phyloP scores from a whole-genome alignment of 2,113 vertebrate species.

The Bambusicola thoracicus region DNA sequence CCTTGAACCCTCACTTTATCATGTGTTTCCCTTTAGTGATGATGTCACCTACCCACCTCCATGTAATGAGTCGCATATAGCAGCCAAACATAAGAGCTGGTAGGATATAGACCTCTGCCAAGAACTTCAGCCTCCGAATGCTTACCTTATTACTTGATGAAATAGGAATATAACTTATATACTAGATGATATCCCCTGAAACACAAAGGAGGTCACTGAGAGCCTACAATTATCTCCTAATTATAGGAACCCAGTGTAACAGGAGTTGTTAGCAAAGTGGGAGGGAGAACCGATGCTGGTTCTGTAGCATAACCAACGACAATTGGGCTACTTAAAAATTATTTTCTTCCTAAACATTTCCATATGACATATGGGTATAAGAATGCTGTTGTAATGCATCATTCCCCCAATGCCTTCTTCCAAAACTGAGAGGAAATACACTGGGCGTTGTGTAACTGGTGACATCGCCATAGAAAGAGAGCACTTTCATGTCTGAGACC shows the following conservation, averaged over 20 bases:
- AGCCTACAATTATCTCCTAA: not conserved
- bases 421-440: not conserved
- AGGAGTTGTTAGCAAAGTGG: not conserved
- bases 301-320: not conserved
- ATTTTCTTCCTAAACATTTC: constrained; percentile 29
- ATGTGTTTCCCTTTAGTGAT: constrained; percentile 35
- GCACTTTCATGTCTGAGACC: not conserved
- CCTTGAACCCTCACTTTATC: constrained; percentile 27
- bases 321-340: not conserved
- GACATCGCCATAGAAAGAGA: not conserved
- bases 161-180: constrained; percentile 14
- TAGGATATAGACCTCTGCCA: not conserved
- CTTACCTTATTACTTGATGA: constrained; percentile 28
- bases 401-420: fast-evolving
- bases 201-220: not conserved
- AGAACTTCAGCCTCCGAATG: constrained; percentile 12
- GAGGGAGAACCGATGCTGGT: not conserved
- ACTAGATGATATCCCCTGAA: not conserved
- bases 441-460: not conserved
- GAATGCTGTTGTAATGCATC: not conserved
- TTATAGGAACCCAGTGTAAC: not conserved
- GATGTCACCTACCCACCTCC: constrained; percentile 52
- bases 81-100: not conserved
- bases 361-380: not conserved
- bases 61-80: constrained; percentile 28